These are phyloP conservation scores for Euthynnus affinis DNA, from an alignment of 2,797 vertebrate genomes.

Conservation along the genomic window DNA sequence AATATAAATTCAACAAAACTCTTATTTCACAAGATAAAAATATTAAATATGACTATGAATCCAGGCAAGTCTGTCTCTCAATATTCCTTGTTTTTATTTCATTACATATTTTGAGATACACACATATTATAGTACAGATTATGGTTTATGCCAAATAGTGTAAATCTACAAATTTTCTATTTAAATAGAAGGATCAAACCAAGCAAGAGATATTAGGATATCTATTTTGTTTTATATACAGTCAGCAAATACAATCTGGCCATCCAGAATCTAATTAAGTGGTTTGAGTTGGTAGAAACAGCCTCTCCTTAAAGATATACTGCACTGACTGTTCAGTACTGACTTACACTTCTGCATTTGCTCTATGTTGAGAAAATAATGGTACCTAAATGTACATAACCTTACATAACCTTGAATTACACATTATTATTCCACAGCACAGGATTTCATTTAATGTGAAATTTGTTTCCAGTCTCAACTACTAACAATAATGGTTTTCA, in stretches of 20 bases:
- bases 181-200: constrained; percentile 20
- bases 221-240: constrained; percentile 26
- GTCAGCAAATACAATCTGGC: neutral
- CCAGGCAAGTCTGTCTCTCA: no score
- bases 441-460: neutral
- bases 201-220: neutral
- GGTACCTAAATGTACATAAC: neutral
- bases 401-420: neutral
- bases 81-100: constrained; percentile 45
- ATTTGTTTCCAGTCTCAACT: neutral
- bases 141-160: constrained; percentile 5
- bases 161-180: constrained; percentile 18
- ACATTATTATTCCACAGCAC: neutral
- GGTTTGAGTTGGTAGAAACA: neutral
- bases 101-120: constrained; percentile 25
- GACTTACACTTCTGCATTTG: neutral
- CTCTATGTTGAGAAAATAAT: neutral
- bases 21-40: no score
- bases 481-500: neutral
- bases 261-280: neutral
- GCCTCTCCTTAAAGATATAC: neutral
- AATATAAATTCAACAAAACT: no score
- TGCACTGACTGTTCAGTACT: neutral
- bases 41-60: no score
- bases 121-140: constrained; percentile 20